Base-by-base conservation (phyloP, 2,797 vertebrate species). In the Manis javanica region DNA sequence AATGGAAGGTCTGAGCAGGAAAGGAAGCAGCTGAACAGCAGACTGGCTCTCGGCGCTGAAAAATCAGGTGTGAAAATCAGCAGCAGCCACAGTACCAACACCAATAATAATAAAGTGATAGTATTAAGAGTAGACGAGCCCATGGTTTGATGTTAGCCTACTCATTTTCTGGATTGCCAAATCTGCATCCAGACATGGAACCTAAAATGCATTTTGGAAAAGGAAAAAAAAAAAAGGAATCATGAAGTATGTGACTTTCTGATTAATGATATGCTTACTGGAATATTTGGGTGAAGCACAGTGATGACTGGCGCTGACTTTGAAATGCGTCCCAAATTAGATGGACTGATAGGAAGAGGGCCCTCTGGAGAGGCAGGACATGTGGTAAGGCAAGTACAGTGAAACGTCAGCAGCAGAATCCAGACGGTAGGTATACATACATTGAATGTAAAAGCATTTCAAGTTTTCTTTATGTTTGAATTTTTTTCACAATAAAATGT, bases 1-100 rank as follows among this genome's bases (percentile, higher is more conserved):
- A 93, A 87, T 79, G 89, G 88, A 95, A 96, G 97, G 18, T 81
- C 84, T 97, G 93, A 97, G n/a, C 26, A 63, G 42, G 63, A 42
- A 90, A 83, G 59, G 87, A 71, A 72, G 68, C 29, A 72, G 81
- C 29, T 85, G 55, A 90, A 77, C 13, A 86, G 83, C 49, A 91
- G 53, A 81, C 81, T 42, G 79, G 61, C 57, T 88, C n/a, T n/a
- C 26, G 19, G 39, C 39, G n/a, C 55, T 85, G 75, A 94, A 84
- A 96, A 97, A 13, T 61, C 90, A 86, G 82, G 87, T 95, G 68
- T 74, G 64, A 82, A 94, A 86, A 71, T 59, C 42, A 83, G 34
- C 42, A 89, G 39, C 2, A 14, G 7, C 1, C 79, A 10, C 29
- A 82, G 12, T 8, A 55, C 42, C 4, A 78, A 53, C 1, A 63